Evolutionary conservation across 2,888 invertebrate genomes (phyloP), one percentile per base, ranked within the genome.

Genomic region (Torymus texanus): DNA sequence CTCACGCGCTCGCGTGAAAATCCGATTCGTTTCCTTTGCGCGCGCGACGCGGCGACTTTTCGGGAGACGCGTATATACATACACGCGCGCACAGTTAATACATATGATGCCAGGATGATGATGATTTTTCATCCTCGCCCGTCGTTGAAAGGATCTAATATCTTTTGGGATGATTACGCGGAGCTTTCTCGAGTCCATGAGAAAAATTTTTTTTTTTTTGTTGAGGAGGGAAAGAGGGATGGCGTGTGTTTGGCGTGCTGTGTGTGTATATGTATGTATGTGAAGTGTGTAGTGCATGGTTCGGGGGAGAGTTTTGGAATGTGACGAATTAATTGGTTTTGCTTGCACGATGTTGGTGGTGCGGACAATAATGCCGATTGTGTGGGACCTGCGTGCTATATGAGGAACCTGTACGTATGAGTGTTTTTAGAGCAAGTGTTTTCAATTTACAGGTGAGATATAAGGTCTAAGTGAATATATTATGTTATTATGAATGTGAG

Each of bases 241-340:
- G 41, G 41, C 41, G 41, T 41, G 41, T 29, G 29, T 29, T 29
- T 29, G 29, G 29, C 29, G 29, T 4, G 2, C 21, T 2, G 21
- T 2, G 2, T 21, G 21, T 21, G 21, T 21, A 21, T 29, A 8
- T 66, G 24, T 16, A n/a, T n/a, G 16, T 21, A 56, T 50, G 65
- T 21, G 53, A 62, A 29, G 8, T 24, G 10, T 56, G 5, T 51
- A 75, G 10, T 56, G 1, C 29, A 67, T 41, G 41, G 41, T 41
- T 41, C 41, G 8, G 8, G 41, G 41, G 41, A 41, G 41, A 41
- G 41, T 41, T 41, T 41, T 1, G 41, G 62, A 63, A 72, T 24
- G 70, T 75, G 61, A 71, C 70, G 65, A 75, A 75, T 79, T 79
- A 75, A 75, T 79, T 79, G 63, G 56, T 58, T 66, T 70, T 75